These are phyloP conservation scores for Puffinus mauretanicus DNA, from an alignment of 2,113 vertebrate species.

Conservation along the genomic window DNA sequence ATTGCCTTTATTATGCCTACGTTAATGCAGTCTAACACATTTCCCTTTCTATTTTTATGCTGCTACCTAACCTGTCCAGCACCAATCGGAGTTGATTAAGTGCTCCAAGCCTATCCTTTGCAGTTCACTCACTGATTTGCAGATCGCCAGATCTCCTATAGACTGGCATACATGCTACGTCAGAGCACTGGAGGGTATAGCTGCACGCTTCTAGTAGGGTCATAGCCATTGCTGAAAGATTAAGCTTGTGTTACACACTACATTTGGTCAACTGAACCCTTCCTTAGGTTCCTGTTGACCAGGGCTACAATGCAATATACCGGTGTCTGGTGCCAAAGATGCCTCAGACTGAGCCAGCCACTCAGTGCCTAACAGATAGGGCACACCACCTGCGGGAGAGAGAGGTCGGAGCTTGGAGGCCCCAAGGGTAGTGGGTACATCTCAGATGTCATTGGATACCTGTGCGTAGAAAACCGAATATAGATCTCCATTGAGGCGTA, in stretches of 20 bases:
- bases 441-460: not conserved
- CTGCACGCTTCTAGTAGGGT: not conserved
- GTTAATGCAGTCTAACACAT: not conserved
- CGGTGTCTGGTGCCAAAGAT: not conserved
- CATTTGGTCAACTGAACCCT: not conserved
- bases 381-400: not conserved
- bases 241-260: not conserved
- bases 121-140: not conserved
- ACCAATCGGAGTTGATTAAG: not conserved
- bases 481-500: not conserved
- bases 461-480: not conserved
- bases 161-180: fast-evolving
- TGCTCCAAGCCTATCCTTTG: not conserved
- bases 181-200: not conserved
- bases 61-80: not conserved
- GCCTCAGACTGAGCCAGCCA: not conserved
- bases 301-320: not conserved
- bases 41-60: not conserved
- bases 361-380: not conserved
- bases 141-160: not conserved
- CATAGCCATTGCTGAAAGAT: not conserved
- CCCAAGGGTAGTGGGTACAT: too few species aligned
- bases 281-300: not conserved
- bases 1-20: not conserved
- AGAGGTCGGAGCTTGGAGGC: not conserved